These are phyloP conservation scores for Porites lobata DNA, from an alignment of 92 coral and sea anemone species.

Conservation along the genomic window DNA sequence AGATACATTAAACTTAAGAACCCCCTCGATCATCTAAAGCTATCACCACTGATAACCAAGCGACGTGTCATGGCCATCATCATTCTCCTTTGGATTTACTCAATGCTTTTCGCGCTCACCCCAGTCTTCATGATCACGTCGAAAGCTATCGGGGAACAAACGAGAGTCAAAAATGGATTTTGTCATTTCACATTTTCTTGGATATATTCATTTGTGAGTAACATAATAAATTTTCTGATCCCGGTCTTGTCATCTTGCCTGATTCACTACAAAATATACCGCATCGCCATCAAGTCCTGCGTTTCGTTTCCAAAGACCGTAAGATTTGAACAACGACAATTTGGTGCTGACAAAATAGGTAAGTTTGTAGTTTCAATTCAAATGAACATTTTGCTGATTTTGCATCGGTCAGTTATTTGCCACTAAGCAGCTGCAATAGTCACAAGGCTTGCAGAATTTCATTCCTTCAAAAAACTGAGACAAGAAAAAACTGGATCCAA, in stretches of 20 bases:
- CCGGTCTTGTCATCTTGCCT: constrained; percentile 72
- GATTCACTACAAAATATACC: constrained; percentile 74
- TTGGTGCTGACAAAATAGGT: not conserved
- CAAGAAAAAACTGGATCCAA: no score
- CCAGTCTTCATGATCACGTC: constrained; percentile 84
- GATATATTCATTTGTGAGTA: constrained; percentile 71
- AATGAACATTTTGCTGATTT: no score
- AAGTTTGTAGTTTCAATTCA: not conserved
- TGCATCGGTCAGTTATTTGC: no score
- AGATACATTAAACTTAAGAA: constrained; percentile 74
- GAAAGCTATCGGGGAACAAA: constrained; percentile 47
- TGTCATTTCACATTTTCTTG: constrained; percentile 72
- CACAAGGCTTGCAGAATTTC: no score
- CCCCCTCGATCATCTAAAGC: constrained; percentile 70
- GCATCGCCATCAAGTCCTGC: constrained; percentile 22
- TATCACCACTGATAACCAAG: constrained; percentile 75
- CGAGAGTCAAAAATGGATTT: constrained; percentile 5
- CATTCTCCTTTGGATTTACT: constrained; percentile 74
- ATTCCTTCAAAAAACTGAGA: no score
- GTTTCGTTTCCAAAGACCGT: not conserved
- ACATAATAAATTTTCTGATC: constrained; percentile 75
- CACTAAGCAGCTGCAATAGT: no score
- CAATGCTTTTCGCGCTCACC: constrained; percentile 72
- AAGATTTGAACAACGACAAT: not conserved
- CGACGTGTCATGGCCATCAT: constrained; percentile 54